Conservation (phyloP, 2,888 invertebrate species). For the Scaptomyza tumidula region DNA sequence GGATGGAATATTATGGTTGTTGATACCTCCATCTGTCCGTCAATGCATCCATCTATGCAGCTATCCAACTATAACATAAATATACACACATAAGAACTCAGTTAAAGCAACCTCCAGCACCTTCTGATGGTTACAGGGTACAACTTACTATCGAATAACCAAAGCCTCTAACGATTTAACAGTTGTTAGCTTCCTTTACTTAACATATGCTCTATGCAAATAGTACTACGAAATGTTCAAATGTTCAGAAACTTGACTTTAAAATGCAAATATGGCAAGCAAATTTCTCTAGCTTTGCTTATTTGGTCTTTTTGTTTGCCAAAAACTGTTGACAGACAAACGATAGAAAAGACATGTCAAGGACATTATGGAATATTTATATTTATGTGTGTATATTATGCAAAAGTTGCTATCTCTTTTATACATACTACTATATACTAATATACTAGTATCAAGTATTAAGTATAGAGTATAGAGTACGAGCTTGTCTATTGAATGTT, state of each 20-base stretch:
- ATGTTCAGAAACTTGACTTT: conserved; percentile 2
- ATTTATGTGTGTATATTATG: neutral
- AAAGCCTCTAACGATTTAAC: conserved; percentile 17
- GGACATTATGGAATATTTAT: neutral
- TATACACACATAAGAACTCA: neutral
- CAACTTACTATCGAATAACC: neutral
- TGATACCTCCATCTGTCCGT: neutral
- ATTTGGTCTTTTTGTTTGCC: neutral
- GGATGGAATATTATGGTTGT: neutral
- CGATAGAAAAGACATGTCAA: neutral
- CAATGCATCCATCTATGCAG: neutral
- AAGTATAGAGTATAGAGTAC: no score
- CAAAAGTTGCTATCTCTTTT: conserved; percentile 5
- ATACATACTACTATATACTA: neutral
- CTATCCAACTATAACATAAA: neutral
- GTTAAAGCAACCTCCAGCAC: neutral
- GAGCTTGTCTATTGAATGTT: conserved; percentile 1
- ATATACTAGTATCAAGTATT: no score
- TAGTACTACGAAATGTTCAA: neutral
- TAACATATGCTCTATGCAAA: conserved; percentile 3
- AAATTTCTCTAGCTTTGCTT: neutral
- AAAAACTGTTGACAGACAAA: conserved; percentile 9
- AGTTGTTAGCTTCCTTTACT: conserved; percentile 13
- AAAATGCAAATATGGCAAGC: conserved; percentile 31
- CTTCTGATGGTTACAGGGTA: neutral